Evolutionary conservation across 2,888 invertebrate species (phyloP).

Genomic region (Cryptus armator): DNA sequence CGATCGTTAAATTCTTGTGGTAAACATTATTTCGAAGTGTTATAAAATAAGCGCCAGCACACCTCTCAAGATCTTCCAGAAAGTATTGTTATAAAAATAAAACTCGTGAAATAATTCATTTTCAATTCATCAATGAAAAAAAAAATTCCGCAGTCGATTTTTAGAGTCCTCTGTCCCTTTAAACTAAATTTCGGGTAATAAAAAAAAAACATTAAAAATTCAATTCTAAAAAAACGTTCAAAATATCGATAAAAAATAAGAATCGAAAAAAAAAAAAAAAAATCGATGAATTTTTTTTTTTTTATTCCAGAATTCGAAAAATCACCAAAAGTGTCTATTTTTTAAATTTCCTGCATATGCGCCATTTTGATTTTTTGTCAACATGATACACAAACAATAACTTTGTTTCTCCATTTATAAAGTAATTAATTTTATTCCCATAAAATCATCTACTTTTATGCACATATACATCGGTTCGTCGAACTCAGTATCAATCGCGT

Average conservation of each 20-base stretch:
- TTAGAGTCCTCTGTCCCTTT: no score
- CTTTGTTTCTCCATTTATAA: background rate
- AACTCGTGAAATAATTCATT: background rate
- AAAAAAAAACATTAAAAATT: no score
- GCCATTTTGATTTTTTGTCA: background rate
- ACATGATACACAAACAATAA: background rate
- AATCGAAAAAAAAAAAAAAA: no score
- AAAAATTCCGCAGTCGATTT: no score
- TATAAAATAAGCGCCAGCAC: background rate
- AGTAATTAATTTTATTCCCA: background rate
- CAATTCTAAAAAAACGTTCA: no score
- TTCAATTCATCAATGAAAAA: background rate
- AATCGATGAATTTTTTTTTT: no score
- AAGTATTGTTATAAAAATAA: background rate
- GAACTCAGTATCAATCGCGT: conserved; percentile 6
- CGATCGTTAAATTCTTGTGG: background rate
- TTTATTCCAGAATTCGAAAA: no score
- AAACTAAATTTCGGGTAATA: background rate
- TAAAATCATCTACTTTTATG: background rate
- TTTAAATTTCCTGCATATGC: background rate
- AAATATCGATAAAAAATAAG: no score
- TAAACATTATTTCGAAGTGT: background rate
- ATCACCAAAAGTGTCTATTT: background rate
- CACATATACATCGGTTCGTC: background rate
- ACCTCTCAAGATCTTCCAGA: background rate